Evolutionary conservation across 2,113 vertebrate species (phyloP).

Genomic region (Ovis aries): DNA sequence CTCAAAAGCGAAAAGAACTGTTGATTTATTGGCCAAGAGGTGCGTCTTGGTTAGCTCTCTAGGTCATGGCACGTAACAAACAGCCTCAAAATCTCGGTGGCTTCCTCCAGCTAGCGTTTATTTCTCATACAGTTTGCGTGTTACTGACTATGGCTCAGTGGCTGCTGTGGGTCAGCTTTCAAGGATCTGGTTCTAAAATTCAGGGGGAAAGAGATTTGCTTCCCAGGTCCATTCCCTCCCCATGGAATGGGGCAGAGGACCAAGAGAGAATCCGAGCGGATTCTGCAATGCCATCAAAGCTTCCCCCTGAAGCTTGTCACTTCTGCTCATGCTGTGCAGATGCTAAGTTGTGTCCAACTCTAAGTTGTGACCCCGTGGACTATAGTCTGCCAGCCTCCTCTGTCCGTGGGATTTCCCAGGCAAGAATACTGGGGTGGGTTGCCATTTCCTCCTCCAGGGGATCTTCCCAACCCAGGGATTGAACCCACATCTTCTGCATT

Average conservation of each 20-base stretch:
- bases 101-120: neutral
- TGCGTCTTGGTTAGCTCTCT: neutral
- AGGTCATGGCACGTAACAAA: neutral
- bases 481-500: neutral
- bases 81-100: no score
- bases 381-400: neutral
- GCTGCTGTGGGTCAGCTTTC: neutral
- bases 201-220: neutral
- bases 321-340: neutral
- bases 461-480: neutral
- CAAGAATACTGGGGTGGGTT: neutral
- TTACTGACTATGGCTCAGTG: neutral
- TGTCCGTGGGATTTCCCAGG: neutral
- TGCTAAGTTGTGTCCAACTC: neutral
- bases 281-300: neutral
- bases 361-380: neutral
- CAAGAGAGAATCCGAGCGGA: neutral
- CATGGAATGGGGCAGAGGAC: neutral
- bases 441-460: neutral
- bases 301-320: neutral
- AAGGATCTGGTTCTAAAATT: neutral
- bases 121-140: neutral
- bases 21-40: neutral
- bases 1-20: neutral
- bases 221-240: neutral